Evolutionary conservation across 2,797 vertebrate genomes (phyloP).

Genomic region (Parauchenoglanis punctatus): DNA sequence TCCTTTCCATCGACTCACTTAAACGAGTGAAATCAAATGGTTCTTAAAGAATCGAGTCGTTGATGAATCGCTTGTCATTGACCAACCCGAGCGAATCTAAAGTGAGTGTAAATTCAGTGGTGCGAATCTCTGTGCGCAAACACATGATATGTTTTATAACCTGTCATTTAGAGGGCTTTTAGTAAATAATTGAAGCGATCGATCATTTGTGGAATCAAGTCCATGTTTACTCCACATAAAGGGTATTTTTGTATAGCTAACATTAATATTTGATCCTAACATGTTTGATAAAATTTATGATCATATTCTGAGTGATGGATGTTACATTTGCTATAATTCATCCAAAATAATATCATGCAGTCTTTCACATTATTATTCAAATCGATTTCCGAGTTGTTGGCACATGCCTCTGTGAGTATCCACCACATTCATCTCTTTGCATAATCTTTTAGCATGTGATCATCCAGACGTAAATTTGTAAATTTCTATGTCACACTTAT

Average conservation of each 20-base stretch:
- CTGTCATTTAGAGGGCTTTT: background rate
- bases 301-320: background rate
- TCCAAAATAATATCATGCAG: background rate
- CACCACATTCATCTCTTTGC: background rate
- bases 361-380: background rate
- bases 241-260: background rate
- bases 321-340: background rate
- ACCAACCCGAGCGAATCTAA: background rate
- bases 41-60: conserved; percentile 48
- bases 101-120: conserved; percentile 50
- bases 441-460: background rate
- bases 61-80: background rate
- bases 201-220: background rate
- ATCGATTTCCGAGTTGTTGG: background rate
- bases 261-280: background rate
- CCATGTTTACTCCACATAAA: background rate
- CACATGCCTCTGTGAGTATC: background rate
- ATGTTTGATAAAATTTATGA: background rate
- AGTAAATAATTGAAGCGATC: background rate
- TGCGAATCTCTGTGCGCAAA: conserved; percentile 51
- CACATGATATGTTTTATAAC: conserved; percentile 13
- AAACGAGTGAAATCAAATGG: background rate
- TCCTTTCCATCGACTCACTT: background rate
- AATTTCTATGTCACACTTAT: background rate
- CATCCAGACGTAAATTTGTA: background rate